Percentiles rank a stretch among this genome's conserved stretches.
These are phyloP conservation scores for Lates japonicus DNA, from an alignment of 2,797 vertebrate species.

Conservation along the genomic window DNA sequence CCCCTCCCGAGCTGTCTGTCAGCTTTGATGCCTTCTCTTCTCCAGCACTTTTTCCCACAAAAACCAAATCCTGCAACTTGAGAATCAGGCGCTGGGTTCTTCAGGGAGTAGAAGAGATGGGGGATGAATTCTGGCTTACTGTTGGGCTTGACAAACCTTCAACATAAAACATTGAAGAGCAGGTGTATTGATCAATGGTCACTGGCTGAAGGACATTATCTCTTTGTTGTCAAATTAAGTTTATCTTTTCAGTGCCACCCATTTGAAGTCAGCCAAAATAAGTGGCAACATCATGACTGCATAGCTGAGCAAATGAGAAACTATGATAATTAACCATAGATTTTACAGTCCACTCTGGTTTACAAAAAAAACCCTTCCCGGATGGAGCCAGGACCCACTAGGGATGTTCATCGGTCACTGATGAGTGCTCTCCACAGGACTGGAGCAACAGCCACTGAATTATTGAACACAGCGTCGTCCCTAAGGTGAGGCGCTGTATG, in stretches of 20 bases:
- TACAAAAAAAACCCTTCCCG: constrained; percentile 18
- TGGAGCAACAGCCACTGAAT: constrained; percentile 80
- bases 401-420: constrained; percentile 76
- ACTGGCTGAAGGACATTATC: not conserved
- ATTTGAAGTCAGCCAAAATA: not conserved
- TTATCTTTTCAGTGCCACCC: not conserved
- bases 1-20: constrained; percentile 24
- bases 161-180: constrained; percentile 21
- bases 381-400: constrained; percentile 31
- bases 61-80: constrained; percentile 54
- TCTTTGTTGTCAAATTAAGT: not conserved
- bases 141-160: constrained; percentile 30
- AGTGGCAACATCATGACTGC: not conserved
- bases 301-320: not conserved
- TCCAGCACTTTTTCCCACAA: constrained; percentile 47
- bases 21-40: constrained; percentile 51
- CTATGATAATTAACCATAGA: constrained; percentile 47
- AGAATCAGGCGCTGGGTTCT: constrained; percentile 32
- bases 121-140: constrained; percentile 53
- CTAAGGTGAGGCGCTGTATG: constrained; percentile 73
- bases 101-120: constrained; percentile 28
- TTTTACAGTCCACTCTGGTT: constrained; percentile 37
- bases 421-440: constrained; percentile 76
- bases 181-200: constrained; percentile 22
- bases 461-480: constrained; percentile 76